Evolutionary conservation across 2,113 vertebrate species (phyloP).

Genomic region (Cephalopterus ornatus): DNA sequence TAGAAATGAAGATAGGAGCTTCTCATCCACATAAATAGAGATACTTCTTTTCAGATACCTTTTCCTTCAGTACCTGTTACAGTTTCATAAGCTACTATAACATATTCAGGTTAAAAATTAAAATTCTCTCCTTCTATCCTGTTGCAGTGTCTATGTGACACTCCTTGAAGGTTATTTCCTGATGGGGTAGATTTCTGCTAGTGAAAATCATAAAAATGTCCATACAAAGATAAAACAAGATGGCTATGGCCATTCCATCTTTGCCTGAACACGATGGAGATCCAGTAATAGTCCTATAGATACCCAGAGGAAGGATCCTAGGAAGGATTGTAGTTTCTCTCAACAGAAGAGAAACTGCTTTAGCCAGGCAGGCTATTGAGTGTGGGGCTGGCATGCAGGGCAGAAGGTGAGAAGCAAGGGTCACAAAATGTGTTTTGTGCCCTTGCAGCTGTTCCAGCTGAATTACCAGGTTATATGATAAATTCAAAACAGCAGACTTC

Average conservation of each 20-base stretch:
- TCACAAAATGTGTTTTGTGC: neutral
- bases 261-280: neutral
- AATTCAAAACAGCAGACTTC: conserved; percentile 51
- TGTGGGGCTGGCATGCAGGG: fast-evolving
- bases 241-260: neutral
- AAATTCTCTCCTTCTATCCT: neutral
- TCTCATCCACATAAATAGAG: neutral
- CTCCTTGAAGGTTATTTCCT: neutral
- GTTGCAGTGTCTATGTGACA: neutral
- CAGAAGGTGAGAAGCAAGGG: neutral
- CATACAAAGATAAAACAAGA: neutral
- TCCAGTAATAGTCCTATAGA: neutral
- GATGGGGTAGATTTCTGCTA: neutral
- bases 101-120: neutral
- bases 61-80: neutral
- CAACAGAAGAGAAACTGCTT: neutral
- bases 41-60: neutral
- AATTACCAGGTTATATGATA: neutral
- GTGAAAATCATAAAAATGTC: neutral
- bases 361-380: neutral
- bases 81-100: neutral
- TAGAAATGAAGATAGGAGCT: neutral
- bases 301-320: neutral
- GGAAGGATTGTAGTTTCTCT: neutral
- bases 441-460: neutral